Conservation (phyloP, 2,113 vertebrate species). For the Oreocharis arfaki region DNA sequence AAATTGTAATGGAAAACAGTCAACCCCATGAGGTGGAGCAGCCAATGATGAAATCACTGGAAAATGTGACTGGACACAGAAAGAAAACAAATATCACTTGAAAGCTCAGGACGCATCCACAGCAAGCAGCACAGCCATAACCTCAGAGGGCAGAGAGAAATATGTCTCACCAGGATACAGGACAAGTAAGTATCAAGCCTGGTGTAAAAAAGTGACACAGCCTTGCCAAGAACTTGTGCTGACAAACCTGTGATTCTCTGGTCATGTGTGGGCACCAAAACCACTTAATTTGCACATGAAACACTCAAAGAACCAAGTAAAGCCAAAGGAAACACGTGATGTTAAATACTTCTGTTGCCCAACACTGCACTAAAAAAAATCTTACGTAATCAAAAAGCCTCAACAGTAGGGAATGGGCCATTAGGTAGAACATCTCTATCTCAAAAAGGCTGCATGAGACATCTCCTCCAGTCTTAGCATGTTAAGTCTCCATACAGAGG, state of each 20-base stretch:
- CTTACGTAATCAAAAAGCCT: background rate
- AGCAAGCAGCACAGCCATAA: background rate
- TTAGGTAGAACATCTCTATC: background rate
- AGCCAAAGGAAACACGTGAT: background rate
- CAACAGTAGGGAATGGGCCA: background rate
- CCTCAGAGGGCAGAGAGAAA: background rate
- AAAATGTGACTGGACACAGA: background rate
- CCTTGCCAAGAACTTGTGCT: background rate
- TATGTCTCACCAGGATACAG: background rate
- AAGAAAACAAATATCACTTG: background rate
- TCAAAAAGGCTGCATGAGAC: background rate
- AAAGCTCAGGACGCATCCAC: background rate
- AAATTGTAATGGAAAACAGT: background rate
- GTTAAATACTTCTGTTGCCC: background rate
- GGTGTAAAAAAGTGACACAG: background rate
- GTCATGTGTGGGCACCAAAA: background rate
- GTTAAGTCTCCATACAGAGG: background rate
- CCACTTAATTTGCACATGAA: background rate
- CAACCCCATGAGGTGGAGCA: background rate
- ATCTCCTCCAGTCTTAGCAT: background rate
- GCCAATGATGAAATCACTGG: background rate
- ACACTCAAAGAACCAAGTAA: background rate
- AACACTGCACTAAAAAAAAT: background rate
- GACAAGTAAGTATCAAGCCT: background rate
- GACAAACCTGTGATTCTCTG: background rate